phyloP scores from a whole-genome alignment of 2,888 invertebrate species.

The Caenorhabditis macrosperma region DNA sequence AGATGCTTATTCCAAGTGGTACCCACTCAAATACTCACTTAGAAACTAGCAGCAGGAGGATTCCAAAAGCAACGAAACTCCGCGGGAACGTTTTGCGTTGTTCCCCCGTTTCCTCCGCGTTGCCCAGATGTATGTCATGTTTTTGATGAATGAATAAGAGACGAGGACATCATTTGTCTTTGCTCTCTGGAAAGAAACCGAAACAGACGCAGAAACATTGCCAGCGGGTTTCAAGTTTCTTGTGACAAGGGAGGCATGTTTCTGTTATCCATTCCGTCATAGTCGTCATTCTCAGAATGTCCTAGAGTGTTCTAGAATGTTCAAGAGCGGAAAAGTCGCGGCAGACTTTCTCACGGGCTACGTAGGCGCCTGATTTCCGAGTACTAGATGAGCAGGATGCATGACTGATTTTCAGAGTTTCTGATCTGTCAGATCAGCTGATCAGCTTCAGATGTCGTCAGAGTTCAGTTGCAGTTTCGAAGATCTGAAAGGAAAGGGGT shows the following conservation, averaged over 20 bases:
- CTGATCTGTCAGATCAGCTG: not conserved
- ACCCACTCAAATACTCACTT: no score
- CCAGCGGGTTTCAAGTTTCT: conserved; percentile 25
- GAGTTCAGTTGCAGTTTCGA: not conserved
- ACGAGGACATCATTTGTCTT: conserved; percentile 25
- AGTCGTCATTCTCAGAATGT: no score
- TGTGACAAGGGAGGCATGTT: not conserved
- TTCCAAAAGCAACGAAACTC: conserved; percentile 1
- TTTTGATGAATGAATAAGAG: conserved; percentile 39
- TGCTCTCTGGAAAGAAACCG: conserved; percentile 10
- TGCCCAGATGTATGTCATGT: conserved; percentile 31
- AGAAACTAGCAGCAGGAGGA: conserved; percentile 2
- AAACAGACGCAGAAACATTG: no score
- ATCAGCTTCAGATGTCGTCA: not conserved
- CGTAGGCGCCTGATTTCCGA: conserved; percentile 20
- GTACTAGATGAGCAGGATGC: conserved; percentile 1
- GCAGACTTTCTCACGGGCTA: conserved; percentile 7
- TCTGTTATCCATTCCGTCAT: not conserved
- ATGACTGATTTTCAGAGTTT: conserved; percentile 17
- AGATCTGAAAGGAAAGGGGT: not conserved
- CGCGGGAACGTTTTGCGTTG: conserved; percentile 11
- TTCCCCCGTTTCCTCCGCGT: not conserved
- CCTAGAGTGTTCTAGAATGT: no score
- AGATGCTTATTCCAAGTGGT: no score
- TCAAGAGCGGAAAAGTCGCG: not conserved